Evolutionary conservation across 2,888 invertebrate genomes (phyloP).

Genomic region (Gymnosoma rotundatum): DNA sequence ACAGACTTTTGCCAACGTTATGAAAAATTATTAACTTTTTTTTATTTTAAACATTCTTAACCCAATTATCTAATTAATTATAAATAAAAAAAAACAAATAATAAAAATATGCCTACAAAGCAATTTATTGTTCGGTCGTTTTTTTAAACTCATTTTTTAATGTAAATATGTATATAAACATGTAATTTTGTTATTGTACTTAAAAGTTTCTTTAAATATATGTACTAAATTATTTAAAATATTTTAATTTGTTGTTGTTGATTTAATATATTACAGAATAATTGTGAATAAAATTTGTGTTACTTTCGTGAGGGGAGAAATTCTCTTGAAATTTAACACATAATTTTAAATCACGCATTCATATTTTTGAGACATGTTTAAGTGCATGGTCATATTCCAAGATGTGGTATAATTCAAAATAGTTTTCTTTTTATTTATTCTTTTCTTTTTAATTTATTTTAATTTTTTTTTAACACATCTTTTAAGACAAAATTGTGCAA

Average conservation of each 20-base stretch:
- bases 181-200: not conserved
- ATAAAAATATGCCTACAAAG: constrained; percentile 34
- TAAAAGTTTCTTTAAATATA: no score
- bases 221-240: no score
- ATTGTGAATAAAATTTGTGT: no score
- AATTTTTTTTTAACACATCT: no score
- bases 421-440: not conserved
- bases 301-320: no score
- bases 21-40: constrained; percentile 18
- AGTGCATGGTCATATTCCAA: constrained; percentile 52
- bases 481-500: no score
- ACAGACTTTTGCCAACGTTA: constrained; percentile 53
- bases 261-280: no score
- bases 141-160: constrained; percentile 17
- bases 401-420: constrained; percentile 34
- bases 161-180: no score
- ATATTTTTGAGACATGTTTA: constrained; percentile 52
- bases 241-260: not conserved
- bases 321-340: constrained; percentile 21
- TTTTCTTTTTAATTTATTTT: not conserved
- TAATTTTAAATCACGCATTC: constrained; percentile 55
- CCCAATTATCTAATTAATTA: constrained; percentile 47
- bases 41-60: constrained; percentile 38
- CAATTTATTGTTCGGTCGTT: constrained; percentile 23
- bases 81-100: not conserved